Evolutionary conservation across 2,113 vertebrate species (phyloP).

Genomic region (human (Homo sapiens)): DNA sequence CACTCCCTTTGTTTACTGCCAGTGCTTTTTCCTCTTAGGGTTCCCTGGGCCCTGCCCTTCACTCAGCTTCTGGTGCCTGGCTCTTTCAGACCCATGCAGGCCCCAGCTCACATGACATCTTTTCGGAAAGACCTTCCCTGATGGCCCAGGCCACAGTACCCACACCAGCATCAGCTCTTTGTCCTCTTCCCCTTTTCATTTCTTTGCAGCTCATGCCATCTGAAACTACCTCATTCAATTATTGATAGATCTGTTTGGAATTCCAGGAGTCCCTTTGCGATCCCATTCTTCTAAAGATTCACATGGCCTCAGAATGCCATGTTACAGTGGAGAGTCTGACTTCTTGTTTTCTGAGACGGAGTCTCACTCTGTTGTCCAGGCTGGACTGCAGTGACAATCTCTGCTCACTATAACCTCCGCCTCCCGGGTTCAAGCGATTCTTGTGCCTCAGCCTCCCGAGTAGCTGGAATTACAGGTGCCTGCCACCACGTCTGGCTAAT

Average conservation of each 20-base stretch:
- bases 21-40: not conserved
- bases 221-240: not conserved
- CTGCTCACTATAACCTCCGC: too few relatives aligned
- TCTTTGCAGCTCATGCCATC: not conserved
- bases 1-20: not conserved
- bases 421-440: too few relatives aligned
- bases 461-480: too few relatives aligned
- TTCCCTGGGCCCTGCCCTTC: not conserved
- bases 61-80: not conserved
- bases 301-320: not conserved
- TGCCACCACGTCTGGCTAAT: too few relatives aligned
- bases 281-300: not conserved
- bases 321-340: not conserved
- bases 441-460: too few relatives aligned
- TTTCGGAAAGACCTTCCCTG: not conserved
- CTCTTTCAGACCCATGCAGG: not conserved
- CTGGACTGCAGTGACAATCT: too few relatives aligned
- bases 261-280: fast-evolving
- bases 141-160: not conserved
- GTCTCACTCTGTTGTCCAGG: too few relatives aligned
- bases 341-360: too few relatives aligned
- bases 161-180: not conserved
- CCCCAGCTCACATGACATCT: not conserved
- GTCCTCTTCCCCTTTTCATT: not conserved
- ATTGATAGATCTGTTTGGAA: not conserved